These are phyloP conservation scores for Autographa pulchrina DNA, from an alignment of 2,888 invertebrate genomes.

Conservation along the genomic window DNA sequence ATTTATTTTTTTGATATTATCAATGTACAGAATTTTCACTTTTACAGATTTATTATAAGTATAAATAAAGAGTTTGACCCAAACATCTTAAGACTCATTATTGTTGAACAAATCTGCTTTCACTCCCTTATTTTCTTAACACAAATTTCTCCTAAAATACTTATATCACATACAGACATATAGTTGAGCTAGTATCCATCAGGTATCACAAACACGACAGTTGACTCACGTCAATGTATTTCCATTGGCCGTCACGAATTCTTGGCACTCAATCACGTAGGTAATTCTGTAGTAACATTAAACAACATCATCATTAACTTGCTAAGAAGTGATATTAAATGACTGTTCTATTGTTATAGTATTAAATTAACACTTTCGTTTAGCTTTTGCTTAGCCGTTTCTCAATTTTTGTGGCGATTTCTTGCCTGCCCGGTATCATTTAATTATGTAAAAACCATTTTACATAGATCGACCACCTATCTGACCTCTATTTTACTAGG, in stretches of 20 bases:
- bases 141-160: background rate
- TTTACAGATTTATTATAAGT: too few species aligned
- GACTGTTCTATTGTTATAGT: slow-evolving; percentile 45
- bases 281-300: slow-evolving; percentile 55
- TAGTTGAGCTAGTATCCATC: background rate
- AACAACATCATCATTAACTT: slow-evolving; percentile 49
- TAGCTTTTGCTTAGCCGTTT: background rate
- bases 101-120: too few species aligned
- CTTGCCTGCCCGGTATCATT: background rate
- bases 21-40: too few species aligned
- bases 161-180: background rate
- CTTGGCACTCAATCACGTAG: slow-evolving; percentile 54
- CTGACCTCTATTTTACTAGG: too few species aligned
- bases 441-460: too few species aligned
- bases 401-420: background rate
- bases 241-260: slow-evolving; percentile 45
- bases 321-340: slow-evolving; percentile 41
- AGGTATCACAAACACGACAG: slow-evolving; percentile 34
- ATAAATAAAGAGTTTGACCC: too few species aligned
- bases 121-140: too few species aligned
- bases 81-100: too few species aligned
- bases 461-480: too few species aligned
- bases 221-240: slow-evolving; percentile 48
- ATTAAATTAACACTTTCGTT: slow-evolving; percentile 39
- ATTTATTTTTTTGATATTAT: too few species aligned